Base-by-base conservation (phyloP, 2,888 invertebrate species). In the Thymelicus lineola region DNA sequence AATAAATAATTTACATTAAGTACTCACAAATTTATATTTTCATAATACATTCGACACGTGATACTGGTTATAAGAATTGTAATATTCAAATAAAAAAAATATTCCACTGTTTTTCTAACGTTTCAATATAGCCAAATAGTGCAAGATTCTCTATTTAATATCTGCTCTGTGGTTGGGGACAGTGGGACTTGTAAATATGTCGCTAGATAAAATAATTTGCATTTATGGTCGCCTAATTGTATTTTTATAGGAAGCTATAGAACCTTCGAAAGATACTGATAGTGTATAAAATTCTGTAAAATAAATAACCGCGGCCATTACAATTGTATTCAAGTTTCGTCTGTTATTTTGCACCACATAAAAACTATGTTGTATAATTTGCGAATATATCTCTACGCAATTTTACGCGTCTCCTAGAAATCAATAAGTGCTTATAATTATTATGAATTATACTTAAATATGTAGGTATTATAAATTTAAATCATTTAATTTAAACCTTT, bases 181-280 rank as follows among this genome's bases (percentile, higher is more conserved):
- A n/a, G 7, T 7, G 7, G 7, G 28, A 28, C 57, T 36, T 57
- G 57, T 57, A 57, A 57, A 57, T 57, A 57, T n/a, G 14, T 57
- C 57, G 57, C 57, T 57, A 57, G 57, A 35, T 57, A 57, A 36
- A 36, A 36, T 57, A 57, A 57, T 50, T 48, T 36, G 57, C 57
- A 57, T 57, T 57, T 57, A 57, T 12, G 9, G 9, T 35, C 35
- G 55, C 55, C 55, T 35, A 57, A 28, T 36, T 17, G 36, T 57
- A 35, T 36, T 57, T 57, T 57, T 36, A 57, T 53, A 53, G 53
- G n/a, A n/a, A n/a, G n/a, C 20, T 20, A 7, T 12, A 53, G 4
- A 53, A 7, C 12, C 53, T 53, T 12, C 10, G 20, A 53, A 5
- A 53, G 53, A 53, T 20, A 53, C 10, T 12, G 28, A 12, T 55